phyloP scores from a whole-genome alignment of 2,888 invertebrate species.

The Eurytoma adleriae region DNA sequence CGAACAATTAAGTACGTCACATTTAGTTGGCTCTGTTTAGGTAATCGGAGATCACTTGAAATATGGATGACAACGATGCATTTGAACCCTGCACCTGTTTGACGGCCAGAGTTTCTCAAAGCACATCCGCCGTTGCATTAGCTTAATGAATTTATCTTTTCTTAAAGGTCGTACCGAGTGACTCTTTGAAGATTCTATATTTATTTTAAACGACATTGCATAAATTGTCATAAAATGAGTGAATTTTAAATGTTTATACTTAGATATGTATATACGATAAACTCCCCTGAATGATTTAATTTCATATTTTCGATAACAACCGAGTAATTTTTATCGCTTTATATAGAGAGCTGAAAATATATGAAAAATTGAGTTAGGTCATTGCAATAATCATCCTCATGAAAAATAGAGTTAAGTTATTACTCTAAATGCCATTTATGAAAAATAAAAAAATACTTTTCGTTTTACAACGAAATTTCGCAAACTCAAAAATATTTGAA shows the following conservation, averaged over 20 bases:
- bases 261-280: too few species aligned
- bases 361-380: too few species aligned
- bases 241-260: too few species aligned
- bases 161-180: background rate
- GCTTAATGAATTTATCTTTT: slow-evolving; percentile 52
- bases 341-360: too few species aligned
- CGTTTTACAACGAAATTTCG: too few species aligned
- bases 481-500: too few species aligned
- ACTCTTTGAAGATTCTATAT: slow-evolving; percentile 42
- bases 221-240: too few species aligned
- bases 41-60: slow-evolving; percentile 5
- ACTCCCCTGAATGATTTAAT: too few species aligned
- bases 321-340: background rate
- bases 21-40: slow-evolving; percentile 42
- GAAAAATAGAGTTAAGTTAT: too few species aligned
- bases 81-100: background rate
- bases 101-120: slow-evolving; percentile 28
- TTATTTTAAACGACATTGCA: slow-evolving; percentile 22
- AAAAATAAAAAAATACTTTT: too few species aligned
- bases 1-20: slow-evolving; percentile 37
- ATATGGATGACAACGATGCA: background rate
- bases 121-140: slow-evolving; percentile 33
- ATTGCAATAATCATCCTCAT: too few species aligned
- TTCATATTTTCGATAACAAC: background rate
- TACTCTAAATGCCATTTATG: too few species aligned